phyloP scores from a whole-genome alignment of 2,888 invertebrate genomes.

The Ethmia dodecea region DNA sequence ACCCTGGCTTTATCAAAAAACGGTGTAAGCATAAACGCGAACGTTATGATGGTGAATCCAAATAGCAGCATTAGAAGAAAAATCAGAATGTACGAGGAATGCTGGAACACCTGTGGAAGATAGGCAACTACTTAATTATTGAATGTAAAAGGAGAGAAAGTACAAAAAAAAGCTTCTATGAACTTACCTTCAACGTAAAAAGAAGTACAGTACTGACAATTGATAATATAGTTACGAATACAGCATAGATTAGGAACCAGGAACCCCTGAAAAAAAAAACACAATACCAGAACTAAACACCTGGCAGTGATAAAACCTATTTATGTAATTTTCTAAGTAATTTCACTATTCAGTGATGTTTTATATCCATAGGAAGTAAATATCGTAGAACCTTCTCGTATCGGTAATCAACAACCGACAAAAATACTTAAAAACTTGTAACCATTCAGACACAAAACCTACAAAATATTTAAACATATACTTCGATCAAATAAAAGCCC shows the following conservation, averaged over 20 bases:
- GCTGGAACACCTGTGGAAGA: constrained; percentile 83
- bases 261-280: constrained; percentile 80
- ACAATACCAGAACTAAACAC: too few relatives aligned
- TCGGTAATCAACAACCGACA: too few relatives aligned
- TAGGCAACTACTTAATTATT: background rate
- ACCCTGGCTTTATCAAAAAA: constrained; percentile 91
- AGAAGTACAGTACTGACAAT: constrained; percentile 84
- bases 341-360: too few relatives aligned
- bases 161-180: background rate
- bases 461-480: too few relatives aligned
- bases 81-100: constrained; percentile 87
- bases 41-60: constrained; percentile 88
- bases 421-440: too few relatives aligned
- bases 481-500: too few relatives aligned
- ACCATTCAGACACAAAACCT: too few relatives aligned
- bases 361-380: too few relatives aligned
- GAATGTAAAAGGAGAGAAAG: background rate
- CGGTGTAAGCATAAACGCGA: constrained; percentile 90
- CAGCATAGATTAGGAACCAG: constrained; percentile 88
- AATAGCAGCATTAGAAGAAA: constrained; percentile 88
- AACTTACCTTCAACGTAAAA: constrained; percentile 81
- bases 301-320: too few relatives aligned
- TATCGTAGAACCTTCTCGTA: too few relatives aligned
- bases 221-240: constrained; percentile 83
- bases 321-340: too few relatives aligned